A percentile compares a stretch with the other conserved stretches of the same genome.
Evolutionary conservation across 1,140 invertebrate genomes (phyloP).

Genomic region (Chrysopa pallens): DNA sequence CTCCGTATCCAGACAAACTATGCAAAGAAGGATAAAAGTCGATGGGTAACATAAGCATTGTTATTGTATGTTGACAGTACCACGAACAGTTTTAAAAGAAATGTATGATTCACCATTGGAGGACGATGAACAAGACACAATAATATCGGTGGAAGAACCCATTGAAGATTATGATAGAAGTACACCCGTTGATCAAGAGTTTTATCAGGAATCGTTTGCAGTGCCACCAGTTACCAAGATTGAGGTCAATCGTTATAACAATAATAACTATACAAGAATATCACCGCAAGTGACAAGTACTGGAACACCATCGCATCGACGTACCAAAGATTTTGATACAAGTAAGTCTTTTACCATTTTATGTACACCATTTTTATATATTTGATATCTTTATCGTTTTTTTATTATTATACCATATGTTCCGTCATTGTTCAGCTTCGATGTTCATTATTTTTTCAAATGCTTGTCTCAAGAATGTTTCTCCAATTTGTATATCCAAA

Average conservation of each 20-base stretch:
- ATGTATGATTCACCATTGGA: slow-evolving; percentile 54
- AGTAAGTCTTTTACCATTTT: neutral
- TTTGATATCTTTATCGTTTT: no score
- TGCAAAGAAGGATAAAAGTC: no score
- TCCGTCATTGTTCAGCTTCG: no score
- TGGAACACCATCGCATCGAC: neutral
- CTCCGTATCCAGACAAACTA: no score
- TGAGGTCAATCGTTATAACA: slow-evolving; percentile 10
- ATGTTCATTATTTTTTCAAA: no score
- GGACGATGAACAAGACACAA: slow-evolving; percentile 41
- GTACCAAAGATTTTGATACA: neutral
- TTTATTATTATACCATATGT: no score
- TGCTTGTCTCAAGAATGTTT: no score
- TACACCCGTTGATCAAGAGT: slow-evolving; percentile 25
- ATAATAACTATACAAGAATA: slow-evolving; percentile 15
- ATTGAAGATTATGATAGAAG: slow-evolving; percentile 25
- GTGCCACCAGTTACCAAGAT: slow-evolving; percentile 14
- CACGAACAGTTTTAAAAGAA: slow-evolving; percentile 62
- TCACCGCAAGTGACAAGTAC: neutral
- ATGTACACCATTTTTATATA: no score
- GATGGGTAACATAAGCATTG: neutral
- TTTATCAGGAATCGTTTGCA: slow-evolving; percentile 18
- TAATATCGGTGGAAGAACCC: slow-evolving; percentile 17
- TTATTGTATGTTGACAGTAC: slow-evolving; percentile 38
- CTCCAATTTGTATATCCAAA: no score